Evolutionary conservation across 92 coral and sea anemone species (phyloP), one percentile per base, ranked within the genome.

Genomic region (Desmophyllum pertusum): DNA sequence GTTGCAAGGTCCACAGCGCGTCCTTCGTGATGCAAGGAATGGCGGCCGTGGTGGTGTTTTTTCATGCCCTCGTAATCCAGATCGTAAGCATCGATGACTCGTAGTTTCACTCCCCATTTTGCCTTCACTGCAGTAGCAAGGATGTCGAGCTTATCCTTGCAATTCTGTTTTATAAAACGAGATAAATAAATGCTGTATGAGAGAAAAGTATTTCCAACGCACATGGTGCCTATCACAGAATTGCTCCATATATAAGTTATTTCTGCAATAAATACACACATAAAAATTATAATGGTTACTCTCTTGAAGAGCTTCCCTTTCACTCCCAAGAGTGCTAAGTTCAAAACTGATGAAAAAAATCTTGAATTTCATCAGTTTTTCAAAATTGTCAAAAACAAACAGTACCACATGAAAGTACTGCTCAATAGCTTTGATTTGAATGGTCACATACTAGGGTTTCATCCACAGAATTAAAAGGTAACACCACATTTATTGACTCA

Each of bases 1-100:
- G 98, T 91, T 2, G 93, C 78, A 3, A 94, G 76, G 61, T 94
- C 98, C 7, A 94, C 92, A 8, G 98, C 98, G 25, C 98, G 83
- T 39, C 98, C 98, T 73, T 90, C 94, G 40, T 87, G 92, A 55
- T 94, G 98, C 6, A 94, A 83, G 4, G 90, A 85, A 48, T 82
- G 42, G 25, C 62, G 30, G 0, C 72, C 90, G n/a, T 88, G 95
- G 17, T 72, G 92, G 21, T 51, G 70, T 21, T 55, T 80, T 37
- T 6, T 67, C 7, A 11, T 59, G 30, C 9, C 48, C 27, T 30
- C 69, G 30, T 38, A 59, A 27, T 86, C 97, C 30, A 81, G 77
- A 29, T 88, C 93, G 46, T 89, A 94, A 1, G 95, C 95, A 46
- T 70, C 84, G 33, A 94, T 89, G 21, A 94, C 98, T 52, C 93